Percentiles rank a stretch among this genome's conserved stretches.
phyloP scores from a whole-genome alignment of 2,797 vertebrate species.

The Helicolenus hilgendorfi region DNA sequence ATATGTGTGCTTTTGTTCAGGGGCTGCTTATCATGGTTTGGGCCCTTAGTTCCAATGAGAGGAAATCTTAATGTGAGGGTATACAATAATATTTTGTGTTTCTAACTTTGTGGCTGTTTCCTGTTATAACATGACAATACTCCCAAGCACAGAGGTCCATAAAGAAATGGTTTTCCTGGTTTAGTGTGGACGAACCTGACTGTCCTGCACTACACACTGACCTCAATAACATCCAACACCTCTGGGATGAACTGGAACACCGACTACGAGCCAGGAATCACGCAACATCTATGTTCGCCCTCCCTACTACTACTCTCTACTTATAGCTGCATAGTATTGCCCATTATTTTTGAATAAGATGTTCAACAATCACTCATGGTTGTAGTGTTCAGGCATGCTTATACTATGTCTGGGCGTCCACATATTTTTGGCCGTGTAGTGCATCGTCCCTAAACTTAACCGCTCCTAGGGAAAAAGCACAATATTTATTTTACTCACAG shows the following conservation, averaged over 20 bases:
- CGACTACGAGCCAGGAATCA: too few relatives aligned
- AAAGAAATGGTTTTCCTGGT: too few relatives aligned
- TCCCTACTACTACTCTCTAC: too few relatives aligned
- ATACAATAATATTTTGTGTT: neutral
- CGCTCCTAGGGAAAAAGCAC: constrained; percentile 2
- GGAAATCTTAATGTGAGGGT: neutral
- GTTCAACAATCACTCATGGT: neutral
- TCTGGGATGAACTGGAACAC: too few relatives aligned
- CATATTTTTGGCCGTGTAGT: neutral
- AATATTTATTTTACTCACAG: constrained; percentile 30
- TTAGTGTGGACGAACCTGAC: too few relatives aligned
- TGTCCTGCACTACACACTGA: too few relatives aligned
- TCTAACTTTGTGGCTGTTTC: neutral
- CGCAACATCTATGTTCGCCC: too few relatives aligned
- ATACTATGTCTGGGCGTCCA: neutral
- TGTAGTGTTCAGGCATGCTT: neutral
- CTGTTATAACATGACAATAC: too few relatives aligned
- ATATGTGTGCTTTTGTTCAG: neutral
- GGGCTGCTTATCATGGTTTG: neutral
- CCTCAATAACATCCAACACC: too few relatives aligned
- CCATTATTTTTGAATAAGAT: neutral
- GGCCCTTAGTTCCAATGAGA: neutral
- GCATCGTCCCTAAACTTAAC: neutral
- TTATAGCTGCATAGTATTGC: neutral
- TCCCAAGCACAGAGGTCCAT: too few relatives aligned